phyloP scores from a whole-genome alignment of 2,797 vertebrate genomes.

The Myotis daubentonii region DNA sequence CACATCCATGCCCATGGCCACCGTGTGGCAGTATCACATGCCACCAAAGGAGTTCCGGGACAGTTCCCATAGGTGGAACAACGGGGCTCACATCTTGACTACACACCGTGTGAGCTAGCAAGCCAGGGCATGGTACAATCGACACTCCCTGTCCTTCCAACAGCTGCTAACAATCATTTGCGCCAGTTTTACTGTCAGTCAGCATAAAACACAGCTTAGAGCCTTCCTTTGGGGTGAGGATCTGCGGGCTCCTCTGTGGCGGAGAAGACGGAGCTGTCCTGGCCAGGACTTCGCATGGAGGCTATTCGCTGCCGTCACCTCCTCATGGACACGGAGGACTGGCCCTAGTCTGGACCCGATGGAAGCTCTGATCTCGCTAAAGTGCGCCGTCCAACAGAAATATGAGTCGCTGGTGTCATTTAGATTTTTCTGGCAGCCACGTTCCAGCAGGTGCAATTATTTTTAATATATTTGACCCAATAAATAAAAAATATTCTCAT shows the following conservation, averaged over 20 bases:
- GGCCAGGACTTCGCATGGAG: not conserved
- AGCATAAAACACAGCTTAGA: not conserved
- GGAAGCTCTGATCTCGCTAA: not conserved
- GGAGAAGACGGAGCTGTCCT: not conserved
- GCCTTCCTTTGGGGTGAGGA: not conserved
- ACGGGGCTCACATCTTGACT: not conserved
- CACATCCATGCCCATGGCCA: not conserved
- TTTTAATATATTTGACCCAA: not conserved
- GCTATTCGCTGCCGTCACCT: not conserved
- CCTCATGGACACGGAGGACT: fast-evolving
- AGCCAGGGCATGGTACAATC: not conserved
- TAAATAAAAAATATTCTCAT: not conserved
- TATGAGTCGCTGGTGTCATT: not conserved
- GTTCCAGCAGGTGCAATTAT: not conserved
- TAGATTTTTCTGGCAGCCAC: not conserved
- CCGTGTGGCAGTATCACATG: slow-evolving; percentile 42
- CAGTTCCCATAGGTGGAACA: not conserved
- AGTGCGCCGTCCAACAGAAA: not conserved
- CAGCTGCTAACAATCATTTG: not conserved
- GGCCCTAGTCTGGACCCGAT: fast-evolving
- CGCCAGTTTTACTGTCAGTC: not conserved
- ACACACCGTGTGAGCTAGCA: not conserved
- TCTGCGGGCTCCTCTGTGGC: not conserved
- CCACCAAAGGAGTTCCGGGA: not conserved
- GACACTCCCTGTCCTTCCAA: not conserved